Percentiles rank a stretch among this genome's conserved stretches.
Evolutionary conservation across 2,888 invertebrate genomes (phyloP).

Genomic region (Amphipoea oculea): DNA sequence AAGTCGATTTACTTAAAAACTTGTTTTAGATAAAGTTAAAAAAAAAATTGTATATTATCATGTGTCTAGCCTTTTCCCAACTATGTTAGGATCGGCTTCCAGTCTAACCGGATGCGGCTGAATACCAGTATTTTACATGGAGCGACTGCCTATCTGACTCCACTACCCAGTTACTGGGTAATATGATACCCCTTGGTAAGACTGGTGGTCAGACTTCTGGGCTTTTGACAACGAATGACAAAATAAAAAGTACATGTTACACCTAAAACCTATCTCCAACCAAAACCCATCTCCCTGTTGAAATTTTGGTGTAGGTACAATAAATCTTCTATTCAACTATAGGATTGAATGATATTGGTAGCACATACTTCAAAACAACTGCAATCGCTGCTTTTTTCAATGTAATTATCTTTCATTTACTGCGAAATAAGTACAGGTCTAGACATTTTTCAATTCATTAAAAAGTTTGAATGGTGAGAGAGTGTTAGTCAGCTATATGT

Average conservation of each 20-base stretch:
- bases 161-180: no score
- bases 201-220: no score
- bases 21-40: not conserved
- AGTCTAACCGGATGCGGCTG: no score
- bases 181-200: no score
- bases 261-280: no score
- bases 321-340: not conserved
- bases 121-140: no score
- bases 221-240: no score
- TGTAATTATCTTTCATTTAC: slow-evolving; percentile 15
- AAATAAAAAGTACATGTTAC: not conserved
- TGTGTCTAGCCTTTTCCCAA: no score
- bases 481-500: not conserved
- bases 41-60: no score
- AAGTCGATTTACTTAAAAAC: not conserved
- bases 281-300: not conserved
- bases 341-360: not conserved
- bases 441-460: slow-evolving; percentile 8
- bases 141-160: no score
- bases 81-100: no score
- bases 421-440: not conserved
- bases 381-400: slow-evolving; percentile 10
- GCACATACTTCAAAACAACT: not conserved
- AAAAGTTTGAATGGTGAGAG: slow-evolving; percentile 14
- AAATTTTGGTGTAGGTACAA: not conserved